These are phyloP conservation scores for Agapornis canus DNA, from an alignment of 2,797 vertebrate species.

Conservation along the genomic window DNA sequence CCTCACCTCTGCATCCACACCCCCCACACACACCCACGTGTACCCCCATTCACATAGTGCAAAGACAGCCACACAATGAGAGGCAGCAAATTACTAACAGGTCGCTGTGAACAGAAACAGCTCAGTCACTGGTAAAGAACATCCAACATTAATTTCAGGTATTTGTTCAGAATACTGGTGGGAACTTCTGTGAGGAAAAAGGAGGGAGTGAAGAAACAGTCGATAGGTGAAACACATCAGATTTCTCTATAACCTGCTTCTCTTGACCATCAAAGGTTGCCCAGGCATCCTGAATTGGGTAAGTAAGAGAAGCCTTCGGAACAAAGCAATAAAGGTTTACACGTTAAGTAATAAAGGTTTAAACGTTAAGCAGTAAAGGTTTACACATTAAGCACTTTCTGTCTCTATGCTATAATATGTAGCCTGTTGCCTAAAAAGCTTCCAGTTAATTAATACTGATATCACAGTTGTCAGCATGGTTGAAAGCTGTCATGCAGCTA, in stretches of 20 bases:
- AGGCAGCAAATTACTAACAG: neutral
- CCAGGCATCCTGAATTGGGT: neutral
- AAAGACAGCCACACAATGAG: neutral
- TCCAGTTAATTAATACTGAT: neutral
- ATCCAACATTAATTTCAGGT: neutral
- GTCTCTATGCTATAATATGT: accelerated
- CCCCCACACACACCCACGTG: accelerated
- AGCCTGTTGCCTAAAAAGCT: neutral
- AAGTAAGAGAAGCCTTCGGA: neutral
- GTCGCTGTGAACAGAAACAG: neutral
- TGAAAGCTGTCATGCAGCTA: neutral
- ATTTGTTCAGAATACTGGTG: neutral
- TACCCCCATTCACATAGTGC: neutral
- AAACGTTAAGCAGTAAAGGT: neutral
- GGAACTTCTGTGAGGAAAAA: neutral
- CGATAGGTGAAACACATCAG: neutral
- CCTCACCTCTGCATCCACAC: neutral
- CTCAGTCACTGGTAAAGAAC: neutral
- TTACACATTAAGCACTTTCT: neutral
- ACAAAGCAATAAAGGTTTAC: neutral
- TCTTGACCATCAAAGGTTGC: neutral
- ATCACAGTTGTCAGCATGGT: neutral
- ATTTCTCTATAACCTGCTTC: neutral
- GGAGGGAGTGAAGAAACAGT: neutral
- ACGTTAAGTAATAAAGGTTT: neutral